phyloP scores from a whole-genome alignment of 2,797 vertebrate genomes.

The Melanogrammus aeglefinus region DNA sequence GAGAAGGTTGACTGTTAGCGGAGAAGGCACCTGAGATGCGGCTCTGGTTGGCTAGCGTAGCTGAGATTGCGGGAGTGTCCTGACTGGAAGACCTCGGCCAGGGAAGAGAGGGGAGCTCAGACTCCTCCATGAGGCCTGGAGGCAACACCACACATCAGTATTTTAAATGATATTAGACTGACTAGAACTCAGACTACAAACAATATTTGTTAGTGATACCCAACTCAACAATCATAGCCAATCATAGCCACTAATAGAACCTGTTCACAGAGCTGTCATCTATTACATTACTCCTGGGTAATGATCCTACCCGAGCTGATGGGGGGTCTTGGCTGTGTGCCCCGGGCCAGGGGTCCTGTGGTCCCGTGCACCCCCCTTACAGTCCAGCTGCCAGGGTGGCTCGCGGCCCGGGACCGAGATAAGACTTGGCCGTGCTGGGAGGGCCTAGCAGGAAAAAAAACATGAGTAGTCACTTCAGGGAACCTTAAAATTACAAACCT shows the following conservation, averaged over 20 bases:
- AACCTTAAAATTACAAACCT: background rate
- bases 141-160: background rate
- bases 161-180: background rate
- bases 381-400: conserved; percentile 89
- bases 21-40: conserved; percentile 83
- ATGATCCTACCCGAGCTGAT: conserved; percentile 80
- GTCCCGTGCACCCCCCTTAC: conserved; percentile 88
- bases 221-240: too few relatives aligned
- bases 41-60: conserved; percentile 95
- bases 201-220: too few relatives aligned
- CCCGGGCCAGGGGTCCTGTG: conserved; percentile 54
- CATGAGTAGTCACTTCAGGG: background rate
- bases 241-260: too few relatives aligned
- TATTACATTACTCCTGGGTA: background rate
- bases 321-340: conserved; percentile 79
- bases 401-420: conserved; percentile 86
- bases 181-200: background rate
- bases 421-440: conserved; percentile 88
- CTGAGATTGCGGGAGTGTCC: conserved; percentile 96
- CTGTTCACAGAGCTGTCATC: background rate
- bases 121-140: conserved; percentile 86
- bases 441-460: conserved; percentile 70
- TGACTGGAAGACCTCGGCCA: conserved; percentile 85
- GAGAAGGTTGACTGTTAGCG: background rate
- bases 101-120: conserved; percentile 77